Conservation (phyloP, 2,113 vertebrate genomes). For the Cygnus buccinator region DNA sequence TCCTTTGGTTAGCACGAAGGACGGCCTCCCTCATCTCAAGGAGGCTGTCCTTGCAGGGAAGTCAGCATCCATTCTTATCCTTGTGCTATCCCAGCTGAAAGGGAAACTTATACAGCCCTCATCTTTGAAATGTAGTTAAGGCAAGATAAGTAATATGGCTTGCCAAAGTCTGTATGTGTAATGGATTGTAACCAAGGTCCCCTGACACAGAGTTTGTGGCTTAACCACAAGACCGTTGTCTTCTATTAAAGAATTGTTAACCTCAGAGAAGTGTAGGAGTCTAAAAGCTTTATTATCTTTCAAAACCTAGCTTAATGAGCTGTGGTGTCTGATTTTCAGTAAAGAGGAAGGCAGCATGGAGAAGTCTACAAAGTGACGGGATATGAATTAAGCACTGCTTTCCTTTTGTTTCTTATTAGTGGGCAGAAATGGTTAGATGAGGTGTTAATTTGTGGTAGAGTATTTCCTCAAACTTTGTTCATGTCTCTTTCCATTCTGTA, state of each 20-base stretch:
- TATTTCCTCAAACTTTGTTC: background rate
- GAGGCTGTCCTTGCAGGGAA: background rate
- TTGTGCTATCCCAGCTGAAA: background rate
- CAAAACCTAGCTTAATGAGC: constrained; percentile 47
- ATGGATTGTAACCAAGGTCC: constrained; percentile 54
- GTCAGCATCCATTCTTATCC: background rate
- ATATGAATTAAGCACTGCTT: background rate
- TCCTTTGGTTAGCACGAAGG: background rate
- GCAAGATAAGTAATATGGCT: background rate
- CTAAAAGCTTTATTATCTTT: constrained; percentile 31
- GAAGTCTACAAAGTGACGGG: background rate
- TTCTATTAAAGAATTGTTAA: constrained; percentile 33
- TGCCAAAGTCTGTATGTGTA: constrained; percentile 25
- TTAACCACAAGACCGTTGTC: constrained; percentile 58
- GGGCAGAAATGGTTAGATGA: background rate
- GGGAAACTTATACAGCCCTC: background rate
- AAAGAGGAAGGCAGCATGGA: background rate
- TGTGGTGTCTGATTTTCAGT: constrained; percentile 10
- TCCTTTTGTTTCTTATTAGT: background rate
- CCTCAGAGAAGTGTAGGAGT: constrained; percentile 33
- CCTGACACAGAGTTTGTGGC: constrained; percentile 49
- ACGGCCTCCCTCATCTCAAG: background rate
- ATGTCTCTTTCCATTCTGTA: background rate
- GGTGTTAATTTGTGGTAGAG: background rate
- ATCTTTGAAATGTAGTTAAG: constrained; percentile 3